These are phyloP conservation scores for Heteromormyrus szaboi DNA, from an alignment of 2,797 vertebrate species.

Conservation along the genomic window DNA sequence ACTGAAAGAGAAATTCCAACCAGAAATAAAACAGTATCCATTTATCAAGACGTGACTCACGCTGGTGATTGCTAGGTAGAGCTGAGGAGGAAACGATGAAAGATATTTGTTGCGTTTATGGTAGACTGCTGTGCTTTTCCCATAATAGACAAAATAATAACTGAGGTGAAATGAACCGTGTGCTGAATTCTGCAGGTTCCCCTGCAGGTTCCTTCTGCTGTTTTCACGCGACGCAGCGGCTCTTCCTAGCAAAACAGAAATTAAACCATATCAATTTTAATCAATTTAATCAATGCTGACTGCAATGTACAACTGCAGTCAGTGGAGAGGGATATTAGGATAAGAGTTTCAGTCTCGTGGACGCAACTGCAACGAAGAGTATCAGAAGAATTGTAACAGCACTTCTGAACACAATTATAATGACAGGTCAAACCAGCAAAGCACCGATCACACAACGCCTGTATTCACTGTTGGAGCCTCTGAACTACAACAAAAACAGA, in stretches of 20 bases:
- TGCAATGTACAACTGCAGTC: background rate
- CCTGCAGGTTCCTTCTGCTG: background rate
- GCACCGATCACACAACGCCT: background rate
- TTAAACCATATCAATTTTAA: background rate
- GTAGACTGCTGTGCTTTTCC: background rate
- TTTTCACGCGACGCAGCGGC: background rate
- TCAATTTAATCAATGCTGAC: background rate
- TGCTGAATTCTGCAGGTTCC: background rate
- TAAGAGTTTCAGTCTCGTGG: background rate
- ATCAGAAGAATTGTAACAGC: background rate
- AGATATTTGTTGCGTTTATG: background rate
- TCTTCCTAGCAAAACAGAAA: background rate
- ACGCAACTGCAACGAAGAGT: background rate
- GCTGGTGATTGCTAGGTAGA: background rate
- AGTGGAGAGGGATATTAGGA: background rate
- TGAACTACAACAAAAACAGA: background rate
- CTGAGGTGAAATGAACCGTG: background rate
- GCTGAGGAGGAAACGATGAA: background rate
- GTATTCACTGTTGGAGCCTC: background rate
- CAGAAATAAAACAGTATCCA: background rate
- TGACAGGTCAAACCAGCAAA: background rate
- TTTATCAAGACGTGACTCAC: background rate
- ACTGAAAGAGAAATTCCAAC: background rate
- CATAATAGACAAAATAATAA: background rate
- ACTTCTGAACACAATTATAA: background rate